Base-by-base conservation (phyloP, 1,140 invertebrate species). In the Phymastichus coffea region DNA sequence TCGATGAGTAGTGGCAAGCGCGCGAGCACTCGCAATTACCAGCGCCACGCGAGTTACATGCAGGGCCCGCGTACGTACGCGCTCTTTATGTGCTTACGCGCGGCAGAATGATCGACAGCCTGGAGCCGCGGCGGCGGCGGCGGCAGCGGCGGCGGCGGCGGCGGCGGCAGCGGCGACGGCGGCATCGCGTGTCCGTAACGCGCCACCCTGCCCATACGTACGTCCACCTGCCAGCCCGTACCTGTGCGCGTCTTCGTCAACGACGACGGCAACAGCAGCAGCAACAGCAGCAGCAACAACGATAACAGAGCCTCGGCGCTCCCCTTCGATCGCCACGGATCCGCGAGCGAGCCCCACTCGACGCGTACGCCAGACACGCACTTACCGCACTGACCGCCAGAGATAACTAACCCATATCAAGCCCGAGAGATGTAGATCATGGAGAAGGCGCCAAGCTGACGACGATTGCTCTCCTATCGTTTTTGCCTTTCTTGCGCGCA, bases 1-100 rank as follows among this genome's bases (percentile, higher is more conserved):
- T 9, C 47, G 25, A 58, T 35, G 37, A 49, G 56, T 43, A 17
- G 44, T 44, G 47, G 47, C 55, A 15, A n/a, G 30, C 46, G 47
- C 56, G 20, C 46, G 17, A 12, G 12, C 6, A 33, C 17, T 14
- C 6, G 22, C 48, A 52, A 52, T 44, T 52, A 59, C 22, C 20
- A 20, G 30, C 17, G 25, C n/a, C n/a, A n/a, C n/a, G n/a, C n/a
- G n/a, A n/a, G n/a, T n/a, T n/a, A n/a, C n/a, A n/a, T n/a, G n/a
- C n/a, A n/a, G n/a, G n/a, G n/a, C n/a, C n/a, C n/a, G n/a, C n/a
- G n/a, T n/a, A n/a, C n/a, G n/a, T n/a, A n/a, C 6, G 2, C 35
- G 2, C n/a, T 3, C 17, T 23, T 23, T 44, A 44, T 25, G 41
- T n/a, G 41, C 41, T 22, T 44, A 25, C 41, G 41, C 41, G 41